Conservation (phyloP, 2,888 invertebrate species). For the Phaonia tiefii region DNA sequence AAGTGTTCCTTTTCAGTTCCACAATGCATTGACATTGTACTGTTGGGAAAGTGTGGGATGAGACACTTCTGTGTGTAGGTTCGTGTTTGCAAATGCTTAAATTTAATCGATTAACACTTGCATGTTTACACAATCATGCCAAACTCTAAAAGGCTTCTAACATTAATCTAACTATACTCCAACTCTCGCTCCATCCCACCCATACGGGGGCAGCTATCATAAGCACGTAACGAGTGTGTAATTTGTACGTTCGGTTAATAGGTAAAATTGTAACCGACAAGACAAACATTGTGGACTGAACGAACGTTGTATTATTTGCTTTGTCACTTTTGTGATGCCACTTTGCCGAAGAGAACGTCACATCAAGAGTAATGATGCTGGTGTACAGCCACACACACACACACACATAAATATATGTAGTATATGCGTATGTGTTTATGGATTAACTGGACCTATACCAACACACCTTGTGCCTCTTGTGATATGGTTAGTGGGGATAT, state of each 20-base stretch:
- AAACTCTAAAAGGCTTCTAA: slow-evolving; percentile 41
- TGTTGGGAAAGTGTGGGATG: too few relatives aligned
- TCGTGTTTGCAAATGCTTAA: slow-evolving; percentile 65
- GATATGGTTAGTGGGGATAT: too few relatives aligned
- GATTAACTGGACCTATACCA: too few relatives aligned
- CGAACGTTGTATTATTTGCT: slow-evolving; percentile 45
- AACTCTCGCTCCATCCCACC: slow-evolving; percentile 3
- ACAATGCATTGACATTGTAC: too few relatives aligned
- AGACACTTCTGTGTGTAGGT: neutral
- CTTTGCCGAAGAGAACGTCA: slow-evolving; percentile 34
- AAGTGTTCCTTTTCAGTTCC: too few relatives aligned
- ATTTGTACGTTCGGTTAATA: neutral
- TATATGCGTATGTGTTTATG: neutral
- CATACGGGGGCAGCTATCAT: neutral
- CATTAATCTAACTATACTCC: slow-evolving; percentile 41
- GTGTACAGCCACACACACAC: slow-evolving; percentile 21
- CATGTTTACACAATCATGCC: slow-evolving; percentile 52
- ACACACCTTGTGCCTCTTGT: too few relatives aligned
- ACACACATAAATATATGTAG: neutral
- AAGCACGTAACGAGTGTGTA: slow-evolving; percentile 34
- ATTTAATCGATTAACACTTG: slow-evolving; percentile 68
- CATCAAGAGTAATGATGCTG: slow-evolving; percentile 51
- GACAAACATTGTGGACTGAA: slow-evolving; percentile 30
- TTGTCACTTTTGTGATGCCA: slow-evolving; percentile 56
- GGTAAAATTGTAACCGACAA: slow-evolving; percentile 35